Evolutionary conservation across 2,888 invertebrate genomes (phyloP), one percentile per base, ranked within the genome.

Genomic region (Actias luna): DNA sequence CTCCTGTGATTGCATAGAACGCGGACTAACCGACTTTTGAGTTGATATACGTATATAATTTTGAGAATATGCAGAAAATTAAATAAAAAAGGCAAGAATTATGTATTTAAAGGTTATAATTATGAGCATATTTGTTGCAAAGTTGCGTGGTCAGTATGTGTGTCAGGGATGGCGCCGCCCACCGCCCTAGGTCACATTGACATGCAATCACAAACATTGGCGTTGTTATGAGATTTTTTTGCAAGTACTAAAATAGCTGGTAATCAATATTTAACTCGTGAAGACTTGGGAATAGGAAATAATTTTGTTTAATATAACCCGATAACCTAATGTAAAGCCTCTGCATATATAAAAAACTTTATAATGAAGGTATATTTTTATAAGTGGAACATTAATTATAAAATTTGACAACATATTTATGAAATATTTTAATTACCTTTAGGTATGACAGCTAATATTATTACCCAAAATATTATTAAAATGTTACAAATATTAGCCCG

Each of bases 111-210:
- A 50, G 12, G 12, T 50, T 50, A 50, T 50, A 50, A 50, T 50
- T 50, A 50, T 12, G 25, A 25, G 46, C 22, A 50, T 50, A 50
- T 25, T 50, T 22, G 46, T 36, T 60, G 25, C 36, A 61, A 36
- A 42, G 46, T 29, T 27, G 29, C 36, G 10, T 31, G 16, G 29
- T 42, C 31, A 2, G 12, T 35, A 67, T 63, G 58, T 66, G 29
- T 66, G 68, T 64, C 67, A 68, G 63, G 66, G 67, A 64, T 61
- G 57, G 57, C 55, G 55, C 61, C 61, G 55, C 42, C 57, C 22
- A 58, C 27, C 29, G 57, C 31, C 61, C 65, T 58, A 67, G 66
- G 66, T 42, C 66, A 46, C 10, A 8, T 46, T 35, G 52, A 61
- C 62, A 62, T 64, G 62, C 64, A 64, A 64, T 60, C 62, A 36